Evolutionary conservation across 2,113 vertebrate species (phyloP).

Genomic region (Myotis brandtii): DNA sequence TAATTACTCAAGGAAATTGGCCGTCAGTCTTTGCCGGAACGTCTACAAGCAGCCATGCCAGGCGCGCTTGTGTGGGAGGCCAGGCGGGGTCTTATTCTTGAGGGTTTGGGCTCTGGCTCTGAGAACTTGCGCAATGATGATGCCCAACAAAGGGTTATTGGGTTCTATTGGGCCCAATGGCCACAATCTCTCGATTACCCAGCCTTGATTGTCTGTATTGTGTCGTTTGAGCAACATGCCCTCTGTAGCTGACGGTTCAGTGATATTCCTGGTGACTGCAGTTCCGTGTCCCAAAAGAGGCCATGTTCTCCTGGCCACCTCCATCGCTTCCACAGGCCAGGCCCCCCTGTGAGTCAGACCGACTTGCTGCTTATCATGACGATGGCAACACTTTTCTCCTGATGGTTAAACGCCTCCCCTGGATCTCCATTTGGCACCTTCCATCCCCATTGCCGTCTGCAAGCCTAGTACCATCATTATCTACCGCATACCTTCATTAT

Average conservation of each 20-base stretch:
- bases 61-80: background rate
- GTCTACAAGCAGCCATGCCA: background rate
- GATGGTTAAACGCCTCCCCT: background rate
- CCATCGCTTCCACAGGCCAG: background rate
- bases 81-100: background rate
- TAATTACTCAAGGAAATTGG: background rate
- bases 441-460: background rate
- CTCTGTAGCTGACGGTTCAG: too few relatives aligned
- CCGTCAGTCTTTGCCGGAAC: background rate
- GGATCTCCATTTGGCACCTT: background rate
- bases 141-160: background rate
- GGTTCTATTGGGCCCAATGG: background rate
- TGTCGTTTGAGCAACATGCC: background rate
- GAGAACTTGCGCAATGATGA: background rate
- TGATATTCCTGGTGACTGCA: background rate
- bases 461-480: background rate
- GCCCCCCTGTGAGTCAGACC: background rate
- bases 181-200: background rate
- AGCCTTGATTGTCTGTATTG: background rate
- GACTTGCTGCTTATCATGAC: background rate
- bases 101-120: background rate
- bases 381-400: background rate
- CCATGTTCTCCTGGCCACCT: background rate
- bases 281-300: background rate
- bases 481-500: too few relatives aligned